Evolutionary conservation across 1,140 invertebrate genomes (phyloP).

Genomic region (Drosophila takahashii): DNA sequence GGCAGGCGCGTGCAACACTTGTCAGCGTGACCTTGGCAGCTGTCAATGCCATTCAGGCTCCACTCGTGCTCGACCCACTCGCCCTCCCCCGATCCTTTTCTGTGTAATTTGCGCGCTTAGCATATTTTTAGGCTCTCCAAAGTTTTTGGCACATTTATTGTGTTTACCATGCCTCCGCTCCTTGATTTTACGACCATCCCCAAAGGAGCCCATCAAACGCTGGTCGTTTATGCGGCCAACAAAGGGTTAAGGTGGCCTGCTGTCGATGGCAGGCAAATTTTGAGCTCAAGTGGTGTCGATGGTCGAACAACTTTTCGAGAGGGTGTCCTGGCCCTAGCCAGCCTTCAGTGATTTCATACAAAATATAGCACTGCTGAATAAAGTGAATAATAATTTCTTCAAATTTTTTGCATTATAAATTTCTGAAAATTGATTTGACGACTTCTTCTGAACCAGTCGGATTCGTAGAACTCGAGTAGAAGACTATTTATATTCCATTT

Average conservation of each 20-base stretch:
- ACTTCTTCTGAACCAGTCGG: neutral
- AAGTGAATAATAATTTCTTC: neutral
- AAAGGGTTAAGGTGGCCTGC: slow-evolving; percentile 37
- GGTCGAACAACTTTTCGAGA: slow-evolving; percentile 1
- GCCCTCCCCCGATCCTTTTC: slow-evolving; percentile 6
- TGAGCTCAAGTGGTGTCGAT: slow-evolving; percentile 5
- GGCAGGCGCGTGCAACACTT: slow-evolving; percentile 79
- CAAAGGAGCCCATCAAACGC: slow-evolving; percentile 60
- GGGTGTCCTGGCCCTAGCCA: slow-evolving; percentile 12
- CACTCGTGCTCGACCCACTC: neutral
- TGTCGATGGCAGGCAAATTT: slow-evolving; percentile 3
- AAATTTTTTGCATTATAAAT: no score
- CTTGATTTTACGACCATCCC: slow-evolving; percentile 35
- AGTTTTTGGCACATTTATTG: slow-evolving; percentile 52
- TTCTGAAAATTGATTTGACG: no score
- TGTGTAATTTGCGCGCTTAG: slow-evolving; percentile 64
- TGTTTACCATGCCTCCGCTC: slow-evolving; percentile 18
- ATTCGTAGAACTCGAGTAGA: neutral
- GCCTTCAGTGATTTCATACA: neutral
- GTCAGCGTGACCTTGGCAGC: slow-evolving; percentile 76
- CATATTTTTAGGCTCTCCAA: slow-evolving; percentile 63
- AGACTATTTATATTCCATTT: neutral
- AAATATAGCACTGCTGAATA: neutral
- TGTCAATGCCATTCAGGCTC: slow-evolving; percentile 65
- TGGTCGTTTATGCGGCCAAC: slow-evolving; percentile 39